Conservation (phyloP, 2,113 vertebrate genomes). For the Glaucomys volans region DNA sequence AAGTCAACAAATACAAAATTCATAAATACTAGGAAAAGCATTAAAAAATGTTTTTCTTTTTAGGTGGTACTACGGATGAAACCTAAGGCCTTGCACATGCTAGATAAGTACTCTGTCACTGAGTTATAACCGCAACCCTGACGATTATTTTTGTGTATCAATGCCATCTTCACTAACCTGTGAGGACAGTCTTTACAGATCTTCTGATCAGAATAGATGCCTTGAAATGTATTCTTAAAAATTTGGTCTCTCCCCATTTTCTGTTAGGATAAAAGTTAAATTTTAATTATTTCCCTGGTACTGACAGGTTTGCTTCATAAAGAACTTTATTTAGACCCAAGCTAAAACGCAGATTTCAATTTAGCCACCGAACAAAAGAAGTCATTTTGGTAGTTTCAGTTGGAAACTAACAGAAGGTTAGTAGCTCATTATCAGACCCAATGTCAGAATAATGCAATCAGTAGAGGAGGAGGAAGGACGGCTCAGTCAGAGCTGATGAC, state of each 20-base stretch:
- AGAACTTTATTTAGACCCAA: slow-evolving; percentile 26
- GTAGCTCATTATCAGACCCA: not conserved
- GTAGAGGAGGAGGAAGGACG: not conserved
- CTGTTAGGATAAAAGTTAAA: slow-evolving; percentile 85
- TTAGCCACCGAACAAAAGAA: not conserved
- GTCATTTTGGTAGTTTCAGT: not conserved
- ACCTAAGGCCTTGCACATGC: not conserved
- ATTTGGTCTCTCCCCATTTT: slow-evolving; percentile 99
- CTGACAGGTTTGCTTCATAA: not conserved
- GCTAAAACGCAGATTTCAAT: not conserved
- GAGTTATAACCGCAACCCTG: not conserved
- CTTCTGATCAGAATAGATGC: slow-evolving; percentile 99
- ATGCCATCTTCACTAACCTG: slow-evolving; percentile 87
- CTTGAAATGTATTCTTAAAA: slow-evolving; percentile 99
- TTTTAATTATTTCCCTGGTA: slow-evolving; percentile 50
- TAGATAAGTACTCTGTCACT: not conserved
- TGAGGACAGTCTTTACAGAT: slow-evolving; percentile 99
- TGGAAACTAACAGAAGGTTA: not conserved
- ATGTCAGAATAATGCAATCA: not conserved
- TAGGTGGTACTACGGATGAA: not conserved
- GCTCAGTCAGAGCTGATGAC: too few relatives aligned
- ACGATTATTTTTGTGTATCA: not conserved
- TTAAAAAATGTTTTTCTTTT: not conserved
- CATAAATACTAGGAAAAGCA: not conserved
- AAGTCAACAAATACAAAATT: slow-evolving; percentile 48